Percentiles rank a stretch among this genome's conserved stretches.
Evolutionary conservation across 2,888 invertebrate species (phyloP).

Genomic region (Athalia cordata): DNA sequence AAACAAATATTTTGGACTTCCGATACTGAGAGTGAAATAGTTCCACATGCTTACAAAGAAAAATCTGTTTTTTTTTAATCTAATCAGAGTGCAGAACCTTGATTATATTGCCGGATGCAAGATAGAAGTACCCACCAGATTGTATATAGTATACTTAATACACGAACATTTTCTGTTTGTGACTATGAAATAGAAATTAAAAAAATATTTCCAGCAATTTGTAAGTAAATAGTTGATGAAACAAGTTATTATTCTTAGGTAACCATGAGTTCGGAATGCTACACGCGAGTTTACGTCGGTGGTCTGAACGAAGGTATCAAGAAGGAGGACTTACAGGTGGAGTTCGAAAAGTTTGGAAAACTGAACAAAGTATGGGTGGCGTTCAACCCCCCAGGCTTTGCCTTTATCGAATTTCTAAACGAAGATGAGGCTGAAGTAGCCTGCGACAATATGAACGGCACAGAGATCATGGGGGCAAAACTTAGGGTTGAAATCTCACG

Average conservation of each 20-base stretch:
- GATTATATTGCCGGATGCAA: no score
- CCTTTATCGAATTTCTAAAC: conserved; percentile 94
- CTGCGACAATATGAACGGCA: conserved; percentile 91
- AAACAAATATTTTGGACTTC: no score
- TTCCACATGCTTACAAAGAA: no score
- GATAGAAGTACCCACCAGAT: no score
- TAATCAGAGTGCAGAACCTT: no score
- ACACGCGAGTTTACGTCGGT: conserved; percentile 91
- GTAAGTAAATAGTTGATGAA: background rate
- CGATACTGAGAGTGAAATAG: no score
- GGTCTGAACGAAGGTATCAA: conserved; percentile 91
- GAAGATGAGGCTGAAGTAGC: conserved; percentile 93
- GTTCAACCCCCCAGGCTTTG: conserved; percentile 95
- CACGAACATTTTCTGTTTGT: no score
- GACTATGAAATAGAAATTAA: background rate
- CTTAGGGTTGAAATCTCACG: conserved; percentile 92
- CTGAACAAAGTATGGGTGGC: conserved; percentile 95
- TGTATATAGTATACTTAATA: no score
- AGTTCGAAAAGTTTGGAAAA: conserved; percentile 94
- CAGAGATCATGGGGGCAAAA: conserved; percentile 90
- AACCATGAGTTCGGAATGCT: conserved; percentile 70
- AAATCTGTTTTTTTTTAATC: no score
- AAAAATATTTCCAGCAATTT: no score
- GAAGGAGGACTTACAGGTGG: conserved; percentile 93
- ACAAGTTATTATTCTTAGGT: conserved; percentile 31